Evolutionary conservation across 2,113 vertebrate species (phyloP).

Genomic region (Ceyx melanurus): DNA sequence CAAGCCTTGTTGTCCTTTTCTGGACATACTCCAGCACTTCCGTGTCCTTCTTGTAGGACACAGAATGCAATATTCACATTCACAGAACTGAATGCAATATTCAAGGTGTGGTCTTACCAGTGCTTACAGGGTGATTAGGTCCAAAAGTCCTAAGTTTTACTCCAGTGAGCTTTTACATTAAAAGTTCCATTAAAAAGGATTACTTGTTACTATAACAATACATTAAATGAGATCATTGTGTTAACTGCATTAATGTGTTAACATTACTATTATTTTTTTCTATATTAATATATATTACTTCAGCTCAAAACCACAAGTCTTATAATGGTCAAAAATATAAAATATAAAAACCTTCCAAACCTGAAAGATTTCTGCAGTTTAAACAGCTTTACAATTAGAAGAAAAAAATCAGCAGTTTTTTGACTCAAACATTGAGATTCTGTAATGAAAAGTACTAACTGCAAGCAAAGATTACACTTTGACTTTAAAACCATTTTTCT

Average conservation of each 20-base stretch:
- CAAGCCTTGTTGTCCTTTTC: too few species aligned
- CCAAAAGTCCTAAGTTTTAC: conserved; percentile 43
- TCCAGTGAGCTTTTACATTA: not conserved
- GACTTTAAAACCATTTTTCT: not conserved
- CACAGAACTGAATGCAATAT: too few species aligned
- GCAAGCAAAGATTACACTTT: not conserved
- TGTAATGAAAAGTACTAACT: not conserved
- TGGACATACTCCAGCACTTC: too few species aligned
- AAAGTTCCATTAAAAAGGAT: conserved; percentile 32
- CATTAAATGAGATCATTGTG: not conserved
- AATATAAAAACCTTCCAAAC: not conserved
- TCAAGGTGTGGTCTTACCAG: too few species aligned
- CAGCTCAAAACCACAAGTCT: not conserved
- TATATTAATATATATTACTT: not conserved
- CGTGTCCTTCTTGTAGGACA: too few species aligned
- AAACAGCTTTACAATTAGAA: not conserved
- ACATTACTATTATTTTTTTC: not conserved
- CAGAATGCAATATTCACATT: too few species aligned
- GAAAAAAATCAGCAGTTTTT: not conserved
- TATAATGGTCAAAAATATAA: not conserved
- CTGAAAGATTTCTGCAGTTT: not conserved
- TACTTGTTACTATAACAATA: conserved; percentile 9
- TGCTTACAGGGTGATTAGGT: conserved; percentile 22
- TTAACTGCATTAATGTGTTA: not conserved
- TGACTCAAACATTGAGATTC: not conserved